Conservation (phyloP, 2,888 invertebrate genomes). For the Xylota sylvarum region DNA sequence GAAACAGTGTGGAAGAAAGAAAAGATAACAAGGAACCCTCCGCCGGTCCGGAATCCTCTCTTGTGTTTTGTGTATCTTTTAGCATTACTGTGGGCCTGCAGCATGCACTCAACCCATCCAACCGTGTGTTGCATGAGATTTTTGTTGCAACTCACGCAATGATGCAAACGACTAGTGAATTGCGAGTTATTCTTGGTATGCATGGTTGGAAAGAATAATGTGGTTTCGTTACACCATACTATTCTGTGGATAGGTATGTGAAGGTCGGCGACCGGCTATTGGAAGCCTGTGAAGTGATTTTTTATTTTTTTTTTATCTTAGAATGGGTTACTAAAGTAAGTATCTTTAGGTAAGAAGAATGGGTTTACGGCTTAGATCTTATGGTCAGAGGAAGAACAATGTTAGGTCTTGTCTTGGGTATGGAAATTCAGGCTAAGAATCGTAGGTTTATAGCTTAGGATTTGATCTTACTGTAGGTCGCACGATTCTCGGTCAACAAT, state of each 20-base stretch:
- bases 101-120: constrained; percentile 40
- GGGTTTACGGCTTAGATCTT: too few species aligned
- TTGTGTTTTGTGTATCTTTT: constrained; percentile 25
- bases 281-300: not conserved
- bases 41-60: not conserved
- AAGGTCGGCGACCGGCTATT: constrained; percentile 37
- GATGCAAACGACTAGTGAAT: constrained; percentile 38
- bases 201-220: constrained; percentile 22
- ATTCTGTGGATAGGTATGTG: not conserved
- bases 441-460: too few species aligned
- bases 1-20: constrained; percentile 13
- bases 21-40: constrained; percentile 45
- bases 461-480: too few species aligned
- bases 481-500: too few species aligned
- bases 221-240: constrained; percentile 17
- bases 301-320: too few species aligned
- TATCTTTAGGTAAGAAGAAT: too few species aligned
- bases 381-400: too few species aligned
- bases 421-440: too few species aligned
- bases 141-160: constrained; percentile 50
- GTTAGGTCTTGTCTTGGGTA: too few species aligned
- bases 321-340: too few species aligned
- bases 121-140: constrained; percentile 58
- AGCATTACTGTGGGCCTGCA: constrained; percentile 9
- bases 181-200: constrained; percentile 15